A percentile compares a stretch with the other conserved stretches of the same genome.
These are phyloP conservation scores for Parelbella ahira DNA, from an alignment of 2,888 invertebrate species.

Conservation along the genomic window DNA sequence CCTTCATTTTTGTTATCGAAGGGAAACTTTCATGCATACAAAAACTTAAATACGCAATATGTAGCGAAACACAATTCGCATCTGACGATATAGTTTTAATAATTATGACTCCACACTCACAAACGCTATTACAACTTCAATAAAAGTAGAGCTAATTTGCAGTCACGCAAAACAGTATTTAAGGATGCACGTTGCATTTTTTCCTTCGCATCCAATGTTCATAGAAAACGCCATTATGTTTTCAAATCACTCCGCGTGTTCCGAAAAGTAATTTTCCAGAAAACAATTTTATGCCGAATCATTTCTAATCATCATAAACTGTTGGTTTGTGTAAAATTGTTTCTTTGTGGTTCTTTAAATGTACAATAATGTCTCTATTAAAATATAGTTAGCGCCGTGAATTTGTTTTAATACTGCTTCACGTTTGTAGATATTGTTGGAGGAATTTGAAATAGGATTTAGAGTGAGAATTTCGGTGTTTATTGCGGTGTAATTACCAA, in stretches of 20 bases:
- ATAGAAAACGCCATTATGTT: conserved; percentile 52
- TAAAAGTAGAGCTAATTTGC: conserved; percentile 49
- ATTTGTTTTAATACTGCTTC: no score
- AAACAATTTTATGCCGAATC: conserved; percentile 18
- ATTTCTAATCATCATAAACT: conserved; percentile 5
- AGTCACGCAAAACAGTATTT: conserved; percentile 68
- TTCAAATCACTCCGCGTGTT: conserved; percentile 30
- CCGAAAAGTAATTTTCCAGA: conserved; percentile 29
- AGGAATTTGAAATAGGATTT: no score
- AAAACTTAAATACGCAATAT: no score
- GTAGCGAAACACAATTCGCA: background rate
- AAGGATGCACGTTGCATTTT: conserved; percentile 55
- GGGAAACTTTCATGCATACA: no score
- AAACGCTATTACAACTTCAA: conserved; percentile 46
- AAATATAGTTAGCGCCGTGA: conserved; percentile 1
- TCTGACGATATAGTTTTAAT: background rate
- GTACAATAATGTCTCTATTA: conserved; percentile 11
- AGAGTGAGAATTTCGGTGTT: no score
- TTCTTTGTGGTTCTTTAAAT: conserved; percentile 4
- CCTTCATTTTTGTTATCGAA: no score
- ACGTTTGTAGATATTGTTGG: no score
- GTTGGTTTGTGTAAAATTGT: conserved; percentile 9
- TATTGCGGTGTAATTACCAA: no score
- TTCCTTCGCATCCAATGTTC: conserved; percentile 43
- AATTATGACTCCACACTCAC: conserved; percentile 1